phyloP scores from a whole-genome alignment of 2,888 invertebrate genomes.

The Drepana falcataria region DNA sequence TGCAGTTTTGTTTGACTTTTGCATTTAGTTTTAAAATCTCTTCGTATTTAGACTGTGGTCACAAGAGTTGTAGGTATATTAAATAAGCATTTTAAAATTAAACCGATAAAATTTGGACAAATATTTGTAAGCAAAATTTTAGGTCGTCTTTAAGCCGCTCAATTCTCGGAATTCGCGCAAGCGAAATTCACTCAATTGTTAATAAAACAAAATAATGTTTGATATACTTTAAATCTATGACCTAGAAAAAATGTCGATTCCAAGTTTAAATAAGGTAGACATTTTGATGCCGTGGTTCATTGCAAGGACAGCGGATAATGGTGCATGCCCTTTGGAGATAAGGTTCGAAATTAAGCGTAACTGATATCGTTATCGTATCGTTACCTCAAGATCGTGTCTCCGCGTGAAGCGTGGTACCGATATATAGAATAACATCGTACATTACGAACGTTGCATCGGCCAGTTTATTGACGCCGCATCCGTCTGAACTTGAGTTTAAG shows the following conservation, averaged over 20 bases:
- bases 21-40: too few relatives aligned
- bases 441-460: slow-evolving; percentile 45
- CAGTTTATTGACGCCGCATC: slow-evolving; percentile 67
- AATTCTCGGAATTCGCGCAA: background rate
- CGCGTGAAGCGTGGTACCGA: slow-evolving; percentile 25
- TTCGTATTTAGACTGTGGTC: too few relatives aligned
- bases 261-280: background rate
- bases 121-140: background rate
- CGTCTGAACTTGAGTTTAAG: slow-evolving; percentile 71
- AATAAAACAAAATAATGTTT: background rate
- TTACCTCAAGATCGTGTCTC: background rate
- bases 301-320: too few relatives aligned
- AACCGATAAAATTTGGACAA: background rate
- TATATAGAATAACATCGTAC: slow-evolving; percentile 49
- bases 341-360: too few relatives aligned
- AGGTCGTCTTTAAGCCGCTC: background rate
- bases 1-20: too few relatives aligned
- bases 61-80: too few relatives aligned
- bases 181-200: background rate
- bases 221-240: background rate
- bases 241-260: background rate
- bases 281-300: too few relatives aligned
- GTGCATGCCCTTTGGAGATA: too few relatives aligned
- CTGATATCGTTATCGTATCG: background rate
- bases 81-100: background rate